Base-by-base conservation (phyloP, 2,113 vertebrate species). In the Monarcha castaneiventris region DNA sequence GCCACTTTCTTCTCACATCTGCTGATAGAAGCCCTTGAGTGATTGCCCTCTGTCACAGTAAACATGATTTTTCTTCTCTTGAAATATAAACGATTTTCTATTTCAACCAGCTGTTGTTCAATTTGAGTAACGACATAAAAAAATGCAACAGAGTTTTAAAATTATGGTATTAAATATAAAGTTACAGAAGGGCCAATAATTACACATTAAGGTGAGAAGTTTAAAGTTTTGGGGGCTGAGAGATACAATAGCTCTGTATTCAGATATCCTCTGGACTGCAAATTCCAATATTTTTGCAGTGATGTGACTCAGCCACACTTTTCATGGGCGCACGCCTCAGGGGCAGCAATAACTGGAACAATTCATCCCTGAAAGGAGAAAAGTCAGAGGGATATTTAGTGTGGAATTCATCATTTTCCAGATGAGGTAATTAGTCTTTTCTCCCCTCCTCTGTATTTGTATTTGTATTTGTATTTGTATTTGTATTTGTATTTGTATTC, bases 381-480 rank as follows among this genome's bases (percentile, higher is more conserved):
- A 84, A 81, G 30, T 44, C 64, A 52, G 39, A 44, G 27, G 8
- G 17, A 56, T n/a, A 48, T 43, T 91, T 44, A 58, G 17, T 21
- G 52, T 41, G n/a, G 5, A 49, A 44, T 61, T 73, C 21, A 11
- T 30, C 39, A 83, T 44, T 61, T 68, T 11, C 22, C 52, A 85
- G 43, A 62, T 22, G n/a, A 82, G 12, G 41, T 39, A 51, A 64
- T 68, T 2, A 61, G 16, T 13, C 11, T 46, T 43, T 17, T 55
- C 7, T 0, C 1, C 54, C 7, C 5, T 10, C 2, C 6, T 22
- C 19, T 9, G 2, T 20, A 16, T 84, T 63, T 51, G 29, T 21
- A 21, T 16, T 64, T 16, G 43, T 26, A 39, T 48, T 63, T n/a
- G n/a, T n/a, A n/a, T n/a, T n/a, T n/a, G n/a, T n/a, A n/a, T n/a